Conservation (phyloP, 1,140 invertebrate species). For the Anoplolepis gracilipes region DNA sequence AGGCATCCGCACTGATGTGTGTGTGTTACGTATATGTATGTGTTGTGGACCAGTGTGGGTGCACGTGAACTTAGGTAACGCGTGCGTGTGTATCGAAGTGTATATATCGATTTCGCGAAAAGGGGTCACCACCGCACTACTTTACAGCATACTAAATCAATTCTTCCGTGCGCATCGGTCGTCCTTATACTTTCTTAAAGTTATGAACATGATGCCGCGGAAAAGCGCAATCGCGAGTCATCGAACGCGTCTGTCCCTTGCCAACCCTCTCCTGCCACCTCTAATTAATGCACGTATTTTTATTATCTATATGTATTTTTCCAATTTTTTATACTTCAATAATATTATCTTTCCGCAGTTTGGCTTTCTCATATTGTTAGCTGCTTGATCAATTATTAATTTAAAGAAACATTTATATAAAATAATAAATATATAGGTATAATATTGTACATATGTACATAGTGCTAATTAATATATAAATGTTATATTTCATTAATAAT, state of each 20-base stretch:
- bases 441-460: too few species aligned
- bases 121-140: conserved; percentile 36
- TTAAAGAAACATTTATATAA: background rate
- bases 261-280: too few species aligned
- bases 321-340: background rate
- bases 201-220: conserved; percentile 10
- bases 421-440: background rate
- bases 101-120: conserved; percentile 70
- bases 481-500: background rate
- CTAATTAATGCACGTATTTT: background rate
- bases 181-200: conserved; percentile 56
- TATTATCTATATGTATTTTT: background rate
- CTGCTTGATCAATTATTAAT: background rate
- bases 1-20: background rate
- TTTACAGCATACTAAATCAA: conserved; percentile 53
- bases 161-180: conserved; percentile 40
- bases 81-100: conserved; percentile 51
- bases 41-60: background rate
- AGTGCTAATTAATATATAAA: too few species aligned
- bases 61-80: background rate
- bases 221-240: background rate
- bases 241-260: background rate
- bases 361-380: background rate
- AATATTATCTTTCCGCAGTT: background rate
- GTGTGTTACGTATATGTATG: background rate